These are phyloP conservation scores for Psittacus erithacus DNA, from an alignment of 2,113 vertebrate genomes.

Conservation along the genomic window DNA sequence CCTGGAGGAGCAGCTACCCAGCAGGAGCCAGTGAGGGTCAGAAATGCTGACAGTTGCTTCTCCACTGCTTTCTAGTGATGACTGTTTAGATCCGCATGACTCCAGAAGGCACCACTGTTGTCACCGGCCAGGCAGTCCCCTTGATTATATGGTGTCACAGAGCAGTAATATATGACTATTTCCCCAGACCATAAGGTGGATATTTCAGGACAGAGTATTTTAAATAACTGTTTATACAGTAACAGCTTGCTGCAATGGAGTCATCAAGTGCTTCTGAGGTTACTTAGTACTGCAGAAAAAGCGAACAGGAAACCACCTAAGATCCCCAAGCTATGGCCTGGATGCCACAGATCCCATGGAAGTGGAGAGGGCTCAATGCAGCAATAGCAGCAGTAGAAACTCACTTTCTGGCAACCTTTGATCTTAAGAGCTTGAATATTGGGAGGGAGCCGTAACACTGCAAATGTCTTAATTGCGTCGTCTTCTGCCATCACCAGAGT, in stretches of 20 bases:
- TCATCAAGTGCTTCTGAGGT: neutral
- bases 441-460: neutral
- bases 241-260: neutral
- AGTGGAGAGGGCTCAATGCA: neutral
- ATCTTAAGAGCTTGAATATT: neutral
- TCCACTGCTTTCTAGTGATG: neutral
- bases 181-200: neutral
- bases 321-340: neutral
- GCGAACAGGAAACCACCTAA: neutral
- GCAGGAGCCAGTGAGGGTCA: neutral
- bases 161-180: neutral
- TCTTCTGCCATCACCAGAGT: neutral
- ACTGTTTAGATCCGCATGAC: neutral
- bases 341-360: neutral
- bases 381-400: neutral
- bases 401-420: neutral
- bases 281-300: neutral
- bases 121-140: neutral
- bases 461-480: neutral
- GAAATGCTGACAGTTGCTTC: neutral
- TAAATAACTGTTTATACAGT: neutral
- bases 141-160: neutral
- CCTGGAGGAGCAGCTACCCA: neutral
- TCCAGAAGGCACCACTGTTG: neutral
- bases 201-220: neutral